A percentile compares a stretch with the other conserved stretches of the same genome.
These are phyloP conservation scores for Ostrea denselamellosa DNA, from an alignment of 1,140 invertebrate genomes.

Conservation along the genomic window DNA sequence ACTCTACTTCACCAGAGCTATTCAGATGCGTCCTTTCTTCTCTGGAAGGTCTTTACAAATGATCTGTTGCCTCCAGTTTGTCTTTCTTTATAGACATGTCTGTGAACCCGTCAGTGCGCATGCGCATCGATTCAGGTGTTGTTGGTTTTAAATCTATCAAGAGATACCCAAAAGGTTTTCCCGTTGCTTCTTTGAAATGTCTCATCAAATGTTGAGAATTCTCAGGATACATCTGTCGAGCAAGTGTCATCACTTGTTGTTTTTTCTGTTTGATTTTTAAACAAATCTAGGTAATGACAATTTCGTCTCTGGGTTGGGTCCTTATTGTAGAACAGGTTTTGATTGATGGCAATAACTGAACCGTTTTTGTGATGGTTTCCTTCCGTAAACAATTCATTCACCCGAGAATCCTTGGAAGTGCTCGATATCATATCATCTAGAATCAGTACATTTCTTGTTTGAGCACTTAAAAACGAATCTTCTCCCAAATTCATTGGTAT, in stretches of 20 bases:
- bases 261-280: constrained; percentile 48
- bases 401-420: constrained; percentile 42
- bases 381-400: constrained; percentile 53
- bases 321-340: constrained; percentile 36
- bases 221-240: constrained; percentile 48
- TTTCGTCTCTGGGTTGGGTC: constrained; percentile 45
- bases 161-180: neutral
- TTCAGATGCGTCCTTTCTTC: too few species aligned
- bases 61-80: too few species aligned
- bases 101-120: neutral
- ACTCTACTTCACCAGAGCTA: too few species aligned
- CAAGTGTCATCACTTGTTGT: constrained; percentile 37
- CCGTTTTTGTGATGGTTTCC: constrained; percentile 46
- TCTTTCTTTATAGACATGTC: too few species aligned
- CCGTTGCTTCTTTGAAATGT: neutral
- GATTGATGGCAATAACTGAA: neutral
- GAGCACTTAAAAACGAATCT: constrained; percentile 40
- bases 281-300: constrained; percentile 50
- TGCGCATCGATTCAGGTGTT: neutral
- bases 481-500: constrained; percentile 40
- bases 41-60: too few species aligned
- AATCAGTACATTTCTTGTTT: constrained; percentile 45
- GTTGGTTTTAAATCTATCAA: constrained; percentile 35
- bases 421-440: constrained; percentile 46
- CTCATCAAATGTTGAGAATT: neutral